These are phyloP conservation scores for Lordiphosa stackelbergi DNA, from an alignment of 1,140 invertebrate species.

Conservation along the genomic window DNA sequence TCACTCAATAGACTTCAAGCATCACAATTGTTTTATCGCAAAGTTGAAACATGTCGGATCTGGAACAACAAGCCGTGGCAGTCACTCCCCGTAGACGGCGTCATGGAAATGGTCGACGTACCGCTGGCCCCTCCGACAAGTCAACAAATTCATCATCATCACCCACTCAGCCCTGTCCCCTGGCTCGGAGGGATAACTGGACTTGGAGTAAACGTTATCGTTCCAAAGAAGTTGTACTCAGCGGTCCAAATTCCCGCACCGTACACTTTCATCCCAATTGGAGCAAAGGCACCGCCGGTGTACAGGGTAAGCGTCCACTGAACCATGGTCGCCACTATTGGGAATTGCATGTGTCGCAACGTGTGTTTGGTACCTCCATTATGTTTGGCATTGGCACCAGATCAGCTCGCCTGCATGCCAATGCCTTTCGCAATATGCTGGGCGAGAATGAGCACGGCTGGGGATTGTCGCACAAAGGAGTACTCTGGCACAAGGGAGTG, in stretches of 20 bases:
- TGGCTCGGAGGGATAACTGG: conserved; percentile 80
- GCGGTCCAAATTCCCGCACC: conserved; percentile 78
- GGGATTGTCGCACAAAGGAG: conserved; percentile 86
- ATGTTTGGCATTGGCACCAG: conserved; percentile 87
- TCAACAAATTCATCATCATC: conserved; percentile 7
- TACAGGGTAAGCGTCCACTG: conserved; percentile 81
- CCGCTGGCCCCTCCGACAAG: conserved; percentile 1
- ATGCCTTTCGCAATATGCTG: conserved; percentile 84
- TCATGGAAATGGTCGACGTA: background rate
- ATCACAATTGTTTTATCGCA: conserved; percentile 11
- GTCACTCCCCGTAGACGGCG: conserved; percentile 26
- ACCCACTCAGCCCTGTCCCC: conserved; percentile 21
- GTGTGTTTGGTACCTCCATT: conserved; percentile 87
- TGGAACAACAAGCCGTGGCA: conserved; percentile 30
- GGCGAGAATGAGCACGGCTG: conserved; percentile 85
- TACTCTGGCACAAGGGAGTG: conserved; percentile 83
- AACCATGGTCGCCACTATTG: conserved; percentile 84
- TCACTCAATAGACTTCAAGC: conserved; percentile 14
- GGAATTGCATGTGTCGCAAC: conserved; percentile 83
- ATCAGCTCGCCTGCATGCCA: conserved; percentile 81
- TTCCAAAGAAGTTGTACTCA: conserved; percentile 82
- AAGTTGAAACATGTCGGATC: conserved; percentile 45
- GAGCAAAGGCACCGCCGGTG: conserved; percentile 86
- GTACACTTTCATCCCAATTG: conserved; percentile 86
- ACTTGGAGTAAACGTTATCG: conserved; percentile 82